Conservation (phyloP, 2,888 invertebrate genomes). For the Laspeyria flexula region DNA sequence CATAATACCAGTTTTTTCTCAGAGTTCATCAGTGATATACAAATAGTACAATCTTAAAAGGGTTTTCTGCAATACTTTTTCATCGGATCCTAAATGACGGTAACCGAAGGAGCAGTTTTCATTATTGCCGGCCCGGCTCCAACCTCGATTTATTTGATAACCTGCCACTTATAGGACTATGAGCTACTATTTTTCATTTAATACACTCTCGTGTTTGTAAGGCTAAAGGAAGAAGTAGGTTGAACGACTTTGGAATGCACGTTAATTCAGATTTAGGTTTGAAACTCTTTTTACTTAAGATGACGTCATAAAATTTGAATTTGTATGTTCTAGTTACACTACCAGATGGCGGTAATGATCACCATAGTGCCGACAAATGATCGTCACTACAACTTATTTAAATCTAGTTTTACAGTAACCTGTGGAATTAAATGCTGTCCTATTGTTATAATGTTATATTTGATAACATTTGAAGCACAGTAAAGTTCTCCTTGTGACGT, state of each 20-base stretch:
- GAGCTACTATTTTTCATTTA: constrained; percentile 41
- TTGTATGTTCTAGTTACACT: too few relatives aligned
- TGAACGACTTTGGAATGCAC: not conserved
- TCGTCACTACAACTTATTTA: too few relatives aligned
- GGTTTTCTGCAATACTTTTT: constrained; percentile 24
- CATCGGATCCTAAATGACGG: constrained; percentile 34
- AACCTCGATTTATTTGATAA: constrained; percentile 48
- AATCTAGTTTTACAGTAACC: too few relatives aligned
- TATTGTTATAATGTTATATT: too few relatives aligned
- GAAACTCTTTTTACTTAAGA: not conserved
- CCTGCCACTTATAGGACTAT: constrained; percentile 35
- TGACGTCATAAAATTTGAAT: too few relatives aligned
- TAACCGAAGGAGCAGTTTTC: constrained; percentile 34
- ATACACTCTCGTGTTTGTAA: constrained; percentile 28
- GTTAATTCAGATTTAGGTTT: not conserved
- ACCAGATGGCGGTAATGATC: too few relatives aligned
- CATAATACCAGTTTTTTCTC: not conserved
- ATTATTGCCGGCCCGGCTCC: constrained; percentile 25
- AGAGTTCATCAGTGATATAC: constrained; percentile 4
- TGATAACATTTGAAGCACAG: too few relatives aligned
- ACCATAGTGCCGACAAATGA: too few relatives aligned
- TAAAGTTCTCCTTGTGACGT: too few relatives aligned
- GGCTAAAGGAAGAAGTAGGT: not conserved
- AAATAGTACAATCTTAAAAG: constrained; percentile 19
- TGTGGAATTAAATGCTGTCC: too few relatives aligned